Conservation (phyloP, 2,113 vertebrate species). For the Ctenomys sociabilis region DNA sequence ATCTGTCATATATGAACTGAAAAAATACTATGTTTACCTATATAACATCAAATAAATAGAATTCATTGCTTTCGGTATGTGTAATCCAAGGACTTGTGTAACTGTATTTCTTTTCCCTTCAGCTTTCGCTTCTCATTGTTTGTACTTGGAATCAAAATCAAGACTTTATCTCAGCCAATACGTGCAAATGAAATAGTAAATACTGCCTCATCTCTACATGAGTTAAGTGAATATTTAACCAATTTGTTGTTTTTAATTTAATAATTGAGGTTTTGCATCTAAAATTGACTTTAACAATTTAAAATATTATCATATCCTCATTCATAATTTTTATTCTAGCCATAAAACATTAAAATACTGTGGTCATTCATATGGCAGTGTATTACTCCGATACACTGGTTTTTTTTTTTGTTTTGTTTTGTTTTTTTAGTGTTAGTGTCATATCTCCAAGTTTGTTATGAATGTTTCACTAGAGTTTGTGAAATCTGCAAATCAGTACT, state of each 20-base stretch:
- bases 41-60: constrained; percentile 4
- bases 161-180: background rate
- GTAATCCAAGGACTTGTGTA: background rate
- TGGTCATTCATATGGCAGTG: background rate
- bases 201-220: background rate
- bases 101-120: background rate
- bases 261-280: background rate
- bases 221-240: background rate
- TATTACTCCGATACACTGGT: too few relatives aligned
- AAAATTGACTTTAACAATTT: background rate
- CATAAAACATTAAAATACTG: background rate
- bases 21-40: background rate
- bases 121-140: background rate
- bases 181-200: background rate
- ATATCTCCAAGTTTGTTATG: too few relatives aligned
- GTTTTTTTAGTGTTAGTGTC: too few relatives aligned
- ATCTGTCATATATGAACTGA: background rate
- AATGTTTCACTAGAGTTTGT: background rate
- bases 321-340: background rate
- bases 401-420: too few relatives aligned
- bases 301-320: background rate
- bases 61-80: background rate
- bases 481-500: background rate
- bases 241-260: constrained; percentile 1
- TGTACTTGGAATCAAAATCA: background rate